These are phyloP conservation scores for Agriopis leucophaearia DNA, from an alignment of 2,888 invertebrate genomes.

Conservation along the genomic window DNA sequence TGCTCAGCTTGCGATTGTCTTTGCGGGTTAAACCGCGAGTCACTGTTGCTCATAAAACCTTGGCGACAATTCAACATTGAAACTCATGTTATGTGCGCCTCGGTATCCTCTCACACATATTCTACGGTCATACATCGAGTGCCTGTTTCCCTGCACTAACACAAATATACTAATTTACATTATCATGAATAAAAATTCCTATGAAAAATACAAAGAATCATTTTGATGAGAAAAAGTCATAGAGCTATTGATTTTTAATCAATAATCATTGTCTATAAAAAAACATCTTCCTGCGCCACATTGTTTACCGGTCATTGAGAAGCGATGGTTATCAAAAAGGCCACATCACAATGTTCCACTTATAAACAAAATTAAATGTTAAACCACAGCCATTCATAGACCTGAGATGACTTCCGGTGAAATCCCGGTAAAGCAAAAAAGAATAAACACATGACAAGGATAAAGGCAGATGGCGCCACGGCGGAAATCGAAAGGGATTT, in stretches of 20 bases:
- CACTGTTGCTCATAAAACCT: too few species aligned
- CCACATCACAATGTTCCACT: slow-evolving; percentile 47
- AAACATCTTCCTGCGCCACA: slow-evolving; percentile 36
- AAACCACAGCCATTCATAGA: slow-evolving; percentile 64
- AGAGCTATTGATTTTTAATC: background rate
- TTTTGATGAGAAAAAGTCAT: background rate
- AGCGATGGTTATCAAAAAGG: slow-evolving; percentile 43
- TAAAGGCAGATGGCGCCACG: slow-evolving; percentile 82
- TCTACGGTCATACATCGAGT: too few species aligned
- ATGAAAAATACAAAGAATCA: background rate
- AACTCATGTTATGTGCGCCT: too few species aligned
- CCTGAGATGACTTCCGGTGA: slow-evolving; percentile 71
- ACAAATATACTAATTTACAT: background rate
- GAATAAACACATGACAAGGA: slow-evolving; percentile 80
- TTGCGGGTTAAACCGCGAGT: too few species aligned
- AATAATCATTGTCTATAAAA: slow-evolving; percentile 13
- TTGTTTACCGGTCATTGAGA: slow-evolving; percentile 38
- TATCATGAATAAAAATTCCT: background rate
- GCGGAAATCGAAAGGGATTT: slow-evolving; percentile 85
- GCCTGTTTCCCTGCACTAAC: background rate
- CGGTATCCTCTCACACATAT: too few species aligned
- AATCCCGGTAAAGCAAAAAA: slow-evolving; percentile 72
- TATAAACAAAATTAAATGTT: slow-evolving; percentile 67
- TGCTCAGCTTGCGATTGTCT: too few species aligned
- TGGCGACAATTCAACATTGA: too few species aligned